Evolutionary conservation across 2,113 vertebrate genomes (phyloP).

Genomic region (Oreochromis niloticus): DNA sequence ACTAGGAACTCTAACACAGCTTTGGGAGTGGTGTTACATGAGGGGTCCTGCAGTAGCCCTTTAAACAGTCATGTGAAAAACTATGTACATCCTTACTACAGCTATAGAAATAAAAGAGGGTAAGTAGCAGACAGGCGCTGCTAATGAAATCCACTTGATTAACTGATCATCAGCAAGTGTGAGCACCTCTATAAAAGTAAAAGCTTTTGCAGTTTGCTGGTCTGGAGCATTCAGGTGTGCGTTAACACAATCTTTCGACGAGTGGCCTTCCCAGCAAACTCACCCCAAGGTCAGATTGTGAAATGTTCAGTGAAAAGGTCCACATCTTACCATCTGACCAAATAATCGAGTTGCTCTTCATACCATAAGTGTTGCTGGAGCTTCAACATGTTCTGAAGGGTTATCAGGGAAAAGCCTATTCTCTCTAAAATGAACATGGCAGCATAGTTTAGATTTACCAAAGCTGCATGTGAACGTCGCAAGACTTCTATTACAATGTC

Average conservation of each 20-base stretch:
- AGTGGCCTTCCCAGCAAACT: background rate
- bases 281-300: background rate
- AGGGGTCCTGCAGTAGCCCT: background rate
- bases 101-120: background rate
- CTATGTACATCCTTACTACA: background rate
- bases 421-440: background rate
- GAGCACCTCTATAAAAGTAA: background rate
- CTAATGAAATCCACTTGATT: background rate
- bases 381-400: background rate
- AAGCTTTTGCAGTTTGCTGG: accelerated
- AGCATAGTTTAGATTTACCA: background rate
- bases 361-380: background rate
- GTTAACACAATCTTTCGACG: background rate
- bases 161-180: background rate
- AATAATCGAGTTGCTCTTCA: background rate
- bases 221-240: background rate
- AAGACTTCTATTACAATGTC: background rate
- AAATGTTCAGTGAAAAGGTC: background rate
- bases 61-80: background rate
- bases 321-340: background rate
- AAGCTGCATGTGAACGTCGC: background rate
- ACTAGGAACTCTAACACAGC: background rate
- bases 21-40: background rate
- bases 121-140: background rate
- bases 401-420: background rate